phyloP scores from a whole-genome alignment of 2,113 vertebrate species.

The Psophia crepitans region DNA sequence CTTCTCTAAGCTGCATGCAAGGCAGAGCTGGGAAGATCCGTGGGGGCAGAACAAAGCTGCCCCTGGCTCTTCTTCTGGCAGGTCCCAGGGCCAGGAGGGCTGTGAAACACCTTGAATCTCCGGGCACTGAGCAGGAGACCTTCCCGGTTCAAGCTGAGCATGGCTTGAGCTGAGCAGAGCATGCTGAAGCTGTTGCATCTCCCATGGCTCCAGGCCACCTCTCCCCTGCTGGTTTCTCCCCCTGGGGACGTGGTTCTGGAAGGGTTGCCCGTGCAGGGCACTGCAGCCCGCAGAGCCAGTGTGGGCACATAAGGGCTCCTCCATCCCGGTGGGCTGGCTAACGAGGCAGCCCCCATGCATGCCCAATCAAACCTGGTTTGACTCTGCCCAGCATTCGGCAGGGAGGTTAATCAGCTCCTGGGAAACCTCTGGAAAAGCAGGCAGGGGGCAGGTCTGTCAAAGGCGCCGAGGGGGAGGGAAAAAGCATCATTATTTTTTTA shows the following conservation, averaged over 20 bases:
- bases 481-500: neutral
- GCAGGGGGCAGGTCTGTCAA: neutral
- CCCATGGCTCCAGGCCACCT: accelerated
- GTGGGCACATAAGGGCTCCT: neutral
- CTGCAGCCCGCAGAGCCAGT: accelerated
- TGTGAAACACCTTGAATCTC: neutral
- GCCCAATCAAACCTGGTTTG: neutral
- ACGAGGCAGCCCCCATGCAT: accelerated
- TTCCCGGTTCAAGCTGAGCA: accelerated
- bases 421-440: conserved; percentile 10
- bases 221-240: accelerated
- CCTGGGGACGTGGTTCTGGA: accelerated
- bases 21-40: neutral
- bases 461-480: neutral
- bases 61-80: neutral
- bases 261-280: accelerated
- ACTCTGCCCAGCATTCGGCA: accelerated
- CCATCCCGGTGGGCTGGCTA: neutral
- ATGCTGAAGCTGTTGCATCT: neutral
- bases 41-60: neutral
- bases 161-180: neutral
- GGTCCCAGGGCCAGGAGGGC: neutral
- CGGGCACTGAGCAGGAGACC: neutral
- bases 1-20: neutral
- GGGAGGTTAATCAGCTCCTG: conserved; percentile 29